These are phyloP conservation scores for Platysternon megacephalum DNA, from an alignment of 2,113 vertebrate species.

Conservation along the genomic window DNA sequence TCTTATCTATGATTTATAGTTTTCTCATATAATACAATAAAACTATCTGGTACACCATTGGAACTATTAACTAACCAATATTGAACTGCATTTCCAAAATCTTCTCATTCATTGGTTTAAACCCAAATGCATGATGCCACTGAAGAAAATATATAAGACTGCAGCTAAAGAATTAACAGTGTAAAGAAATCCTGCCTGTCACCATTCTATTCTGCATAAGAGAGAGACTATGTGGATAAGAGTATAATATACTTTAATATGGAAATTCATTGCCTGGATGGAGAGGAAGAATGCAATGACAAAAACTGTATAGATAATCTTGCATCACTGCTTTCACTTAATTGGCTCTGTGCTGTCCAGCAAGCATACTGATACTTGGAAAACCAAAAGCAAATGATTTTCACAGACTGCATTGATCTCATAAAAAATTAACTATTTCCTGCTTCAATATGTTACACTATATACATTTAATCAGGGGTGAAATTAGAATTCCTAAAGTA, in stretches of 20 bases:
- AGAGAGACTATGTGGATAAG: background rate
- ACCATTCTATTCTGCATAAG: background rate
- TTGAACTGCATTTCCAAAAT: background rate
- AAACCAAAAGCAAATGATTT: slow-evolving; percentile 59
- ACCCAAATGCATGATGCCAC: background rate
- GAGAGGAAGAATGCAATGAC: background rate
- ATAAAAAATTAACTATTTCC: slow-evolving; percentile 62
- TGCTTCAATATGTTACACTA: background rate
- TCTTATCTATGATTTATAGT: slow-evolving; percentile 11
- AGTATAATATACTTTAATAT: background rate
- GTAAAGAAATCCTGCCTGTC: slow-evolving; percentile 12
- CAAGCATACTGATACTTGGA: slow-evolving; percentile 44
- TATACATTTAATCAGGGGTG: slow-evolving; percentile 36
- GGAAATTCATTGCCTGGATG: background rate
- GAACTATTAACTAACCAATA: slow-evolving; percentile 19
- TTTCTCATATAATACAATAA: background rate
- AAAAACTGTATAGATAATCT: slow-evolving; percentile 7
- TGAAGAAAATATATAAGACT: slow-evolving; percentile 13
- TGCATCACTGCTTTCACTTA: slow-evolving; percentile 18
- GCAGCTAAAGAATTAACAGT: slow-evolving; percentile 14
- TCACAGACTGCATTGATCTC: slow-evolving; percentile 17
- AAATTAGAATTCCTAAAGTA: slow-evolving; percentile 6
- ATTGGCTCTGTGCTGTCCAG: background rate
- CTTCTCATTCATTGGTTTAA: slow-evolving; percentile 4
- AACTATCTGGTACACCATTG: slow-evolving; percentile 10